A percentile compares a stretch with the other conserved stretches of the same genome.
Evolutionary conservation across 2,113 vertebrate species (phyloP).

Genomic region (Ailurus styani): DNA sequence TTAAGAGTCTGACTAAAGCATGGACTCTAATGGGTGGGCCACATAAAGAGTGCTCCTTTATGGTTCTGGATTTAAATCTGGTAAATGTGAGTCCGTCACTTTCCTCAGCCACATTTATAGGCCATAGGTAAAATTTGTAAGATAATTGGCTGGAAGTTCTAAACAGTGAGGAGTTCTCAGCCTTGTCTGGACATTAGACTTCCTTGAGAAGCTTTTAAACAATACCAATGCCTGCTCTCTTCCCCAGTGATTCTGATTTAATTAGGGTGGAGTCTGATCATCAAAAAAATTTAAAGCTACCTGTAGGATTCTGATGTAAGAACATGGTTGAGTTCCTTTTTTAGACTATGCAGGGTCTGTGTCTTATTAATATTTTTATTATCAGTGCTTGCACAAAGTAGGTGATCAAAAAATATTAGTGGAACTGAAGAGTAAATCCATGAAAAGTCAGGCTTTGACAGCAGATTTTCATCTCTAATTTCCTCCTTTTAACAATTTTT

Average conservation of each 20-base stretch:
- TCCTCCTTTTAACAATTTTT: not conserved
- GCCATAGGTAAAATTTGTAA: not conserved
- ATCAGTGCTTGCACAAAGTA: not conserved
- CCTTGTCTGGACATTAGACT: not conserved
- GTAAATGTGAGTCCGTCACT: not conserved
- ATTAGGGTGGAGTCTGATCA: not conserved
- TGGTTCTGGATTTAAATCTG: not conserved
- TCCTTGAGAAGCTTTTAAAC: not conserved
- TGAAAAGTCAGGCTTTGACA: not conserved
- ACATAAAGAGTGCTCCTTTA: not conserved
- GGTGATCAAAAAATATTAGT: not conserved
- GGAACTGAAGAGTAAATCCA: not conserved
- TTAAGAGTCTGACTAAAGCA: not conserved
- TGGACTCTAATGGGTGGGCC: not conserved
- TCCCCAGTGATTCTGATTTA: not conserved
- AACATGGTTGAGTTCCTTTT: not conserved
- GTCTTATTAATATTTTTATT: not conserved
- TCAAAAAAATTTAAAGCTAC: not conserved
- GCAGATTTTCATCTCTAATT: not conserved
- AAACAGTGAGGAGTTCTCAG: not conserved
- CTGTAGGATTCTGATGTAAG: not conserved
- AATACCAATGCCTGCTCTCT: not conserved
- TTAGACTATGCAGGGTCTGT: not conserved
- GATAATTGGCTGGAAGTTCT: not conserved
- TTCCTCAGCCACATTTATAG: not conserved